Conservation (phyloP, 2,113 vertebrate genomes). For the Alethe castanea region DNA sequence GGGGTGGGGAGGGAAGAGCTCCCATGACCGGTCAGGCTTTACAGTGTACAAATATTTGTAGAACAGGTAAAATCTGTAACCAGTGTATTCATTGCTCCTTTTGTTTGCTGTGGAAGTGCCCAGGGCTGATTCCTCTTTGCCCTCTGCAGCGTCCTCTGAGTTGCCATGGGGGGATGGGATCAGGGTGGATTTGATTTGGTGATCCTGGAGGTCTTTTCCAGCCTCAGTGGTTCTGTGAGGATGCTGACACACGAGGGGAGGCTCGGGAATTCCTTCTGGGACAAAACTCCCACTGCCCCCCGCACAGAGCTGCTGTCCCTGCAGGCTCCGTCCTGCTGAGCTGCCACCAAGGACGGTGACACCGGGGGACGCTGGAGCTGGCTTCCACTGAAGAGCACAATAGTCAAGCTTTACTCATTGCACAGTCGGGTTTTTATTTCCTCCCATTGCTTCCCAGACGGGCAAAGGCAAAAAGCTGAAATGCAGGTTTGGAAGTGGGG, state of each 20-base stretch:
- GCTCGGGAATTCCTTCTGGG: background rate
- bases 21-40: background rate
- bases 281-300: background rate
- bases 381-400: background rate
- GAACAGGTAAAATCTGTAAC: background rate
- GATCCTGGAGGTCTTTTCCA: background rate
- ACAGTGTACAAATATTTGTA: constrained; percentile 4
- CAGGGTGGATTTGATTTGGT: rapidly evolving
- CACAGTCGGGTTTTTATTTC: rapidly evolving
- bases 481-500: background rate
- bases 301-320: background rate
- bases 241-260: background rate
- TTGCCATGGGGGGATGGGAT: rapidly evolving
- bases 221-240: rapidly evolving
- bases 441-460: background rate
- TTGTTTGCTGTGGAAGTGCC: background rate
- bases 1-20: background rate
- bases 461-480: background rate
- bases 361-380: rapidly evolving
- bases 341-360: background rate
- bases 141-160: rapidly evolving
- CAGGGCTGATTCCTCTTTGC: background rate
- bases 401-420: background rate
- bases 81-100: background rate
- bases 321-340: rapidly evolving